Evolutionary conservation across 2,888 invertebrate genomes (phyloP).

Genomic region (Carterocephalus palaemon): DNA sequence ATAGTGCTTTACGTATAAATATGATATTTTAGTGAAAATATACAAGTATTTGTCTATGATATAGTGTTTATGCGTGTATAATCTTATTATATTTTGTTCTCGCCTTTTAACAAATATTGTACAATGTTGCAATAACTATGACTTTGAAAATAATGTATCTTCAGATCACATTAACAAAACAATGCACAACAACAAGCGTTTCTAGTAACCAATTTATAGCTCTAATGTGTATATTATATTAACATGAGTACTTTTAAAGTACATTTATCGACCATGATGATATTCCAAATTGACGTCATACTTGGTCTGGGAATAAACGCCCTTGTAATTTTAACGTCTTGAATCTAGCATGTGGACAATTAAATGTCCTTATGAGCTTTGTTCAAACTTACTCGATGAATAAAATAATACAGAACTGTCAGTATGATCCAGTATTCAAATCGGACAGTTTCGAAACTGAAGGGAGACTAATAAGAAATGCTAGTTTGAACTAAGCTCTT

Average conservation of each 20-base stretch:
- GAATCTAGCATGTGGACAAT: constrained; percentile 24
- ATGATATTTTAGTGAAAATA: constrained; percentile 55
- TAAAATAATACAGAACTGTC: too few relatives aligned
- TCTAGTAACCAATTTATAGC: constrained; percentile 51
- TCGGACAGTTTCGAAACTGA: too few relatives aligned
- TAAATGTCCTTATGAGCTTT: constrained; percentile 3
- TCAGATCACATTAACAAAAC: constrained; percentile 78
- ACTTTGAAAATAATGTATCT: constrained; percentile 41
- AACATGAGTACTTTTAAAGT: constrained; percentile 59
- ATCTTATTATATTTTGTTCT: constrained; percentile 36
- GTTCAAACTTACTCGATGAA: constrained; percentile 15
- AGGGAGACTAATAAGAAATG: too few relatives aligned
- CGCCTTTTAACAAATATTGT: constrained; percentile 23
- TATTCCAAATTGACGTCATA: constrained; percentile 73
- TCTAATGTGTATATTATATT: constrained; percentile 53
- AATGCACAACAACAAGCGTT: constrained; percentile 59
- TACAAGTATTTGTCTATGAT: constrained; percentile 49
- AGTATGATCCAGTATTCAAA: too few relatives aligned
- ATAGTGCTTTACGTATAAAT: constrained; percentile 72
- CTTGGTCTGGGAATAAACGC: constrained; percentile 65
- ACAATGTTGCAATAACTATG: constrained; percentile 37
- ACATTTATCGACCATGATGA: constrained; percentile 49
- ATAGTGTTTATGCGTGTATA: constrained; percentile 38
- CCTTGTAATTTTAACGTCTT: too few relatives aligned
- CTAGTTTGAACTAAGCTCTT: constrained; percentile 5